Percentiles rank a stretch among this genome's conserved stretches.
phyloP scores from a whole-genome alignment of 2,797 vertebrate species.

The Gadopsis marmoratus region DNA sequence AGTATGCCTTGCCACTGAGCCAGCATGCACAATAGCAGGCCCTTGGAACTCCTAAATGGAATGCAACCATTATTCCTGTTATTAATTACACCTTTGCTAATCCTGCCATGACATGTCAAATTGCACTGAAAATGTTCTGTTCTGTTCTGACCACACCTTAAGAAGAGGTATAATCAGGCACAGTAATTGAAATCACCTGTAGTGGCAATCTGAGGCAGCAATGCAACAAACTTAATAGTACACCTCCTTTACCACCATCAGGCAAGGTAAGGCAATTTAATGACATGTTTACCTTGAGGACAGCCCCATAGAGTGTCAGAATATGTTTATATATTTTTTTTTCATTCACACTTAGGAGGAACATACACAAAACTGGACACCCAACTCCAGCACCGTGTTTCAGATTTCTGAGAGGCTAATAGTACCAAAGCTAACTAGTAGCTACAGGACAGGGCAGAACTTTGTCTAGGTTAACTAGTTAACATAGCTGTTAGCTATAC shows the following conservation, averaged over 20 bases:
- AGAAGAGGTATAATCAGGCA: neutral
- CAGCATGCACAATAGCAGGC: neutral
- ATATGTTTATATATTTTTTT: neutral
- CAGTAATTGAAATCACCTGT: constrained; percentile 3
- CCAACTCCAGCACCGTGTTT: neutral
- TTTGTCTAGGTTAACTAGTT: neutral
- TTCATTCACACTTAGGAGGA: neutral
- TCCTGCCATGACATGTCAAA: neutral
- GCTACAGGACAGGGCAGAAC: neutral
- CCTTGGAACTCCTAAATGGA: neutral
- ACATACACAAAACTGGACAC: neutral
- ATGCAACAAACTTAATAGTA: neutral
- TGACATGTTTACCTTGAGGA: neutral
- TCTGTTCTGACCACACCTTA: neutral
- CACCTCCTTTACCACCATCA: neutral
- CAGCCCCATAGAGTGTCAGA: neutral
- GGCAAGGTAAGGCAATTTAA: neutral
- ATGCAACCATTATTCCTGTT: constrained; percentile 5
- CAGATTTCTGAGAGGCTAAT: neutral
- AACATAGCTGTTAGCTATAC: too few species aligned
- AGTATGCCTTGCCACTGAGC: neutral
- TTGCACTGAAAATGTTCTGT: neutral
- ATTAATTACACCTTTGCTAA: constrained; percentile 13
- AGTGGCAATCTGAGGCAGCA: neutral
- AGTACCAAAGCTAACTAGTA: neutral